phyloP scores from a whole-genome alignment of 2,888 invertebrate genomes.

The Argyra leucocephala region DNA sequence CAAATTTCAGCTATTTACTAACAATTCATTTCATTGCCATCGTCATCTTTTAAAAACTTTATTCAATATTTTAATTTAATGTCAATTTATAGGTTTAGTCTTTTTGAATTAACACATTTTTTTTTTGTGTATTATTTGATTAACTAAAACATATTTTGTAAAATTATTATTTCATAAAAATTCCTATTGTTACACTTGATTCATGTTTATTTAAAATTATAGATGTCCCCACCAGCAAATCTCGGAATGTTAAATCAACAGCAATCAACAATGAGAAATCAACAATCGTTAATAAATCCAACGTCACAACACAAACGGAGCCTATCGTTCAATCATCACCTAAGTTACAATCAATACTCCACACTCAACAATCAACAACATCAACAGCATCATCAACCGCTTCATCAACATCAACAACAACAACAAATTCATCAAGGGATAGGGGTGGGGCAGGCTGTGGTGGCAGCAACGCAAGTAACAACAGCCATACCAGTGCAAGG shows the following conservation, averaged over 20 bases:
- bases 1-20: background rate
- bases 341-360: slow-evolving; percentile 56
- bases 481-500: slow-evolving; percentile 22
- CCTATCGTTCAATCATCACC: slow-evolving; percentile 61
- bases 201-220: slow-evolving; percentile 27
- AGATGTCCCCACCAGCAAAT: slow-evolving; percentile 55
- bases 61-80: background rate
- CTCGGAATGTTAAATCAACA: slow-evolving; percentile 38
- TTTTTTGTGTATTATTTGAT: background rate
- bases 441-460: slow-evolving; percentile 24
- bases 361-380: slow-evolving; percentile 32
- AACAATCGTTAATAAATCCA: slow-evolving; percentile 44
- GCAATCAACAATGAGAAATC: slow-evolving; percentile 42
- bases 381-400: slow-evolving; percentile 43
- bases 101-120: slow-evolving; percentile 14
- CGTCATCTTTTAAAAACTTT: background rate
- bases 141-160: background rate
- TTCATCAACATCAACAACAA: slow-evolving; percentile 48
- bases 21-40: background rate
- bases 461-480: background rate
- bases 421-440: slow-evolving; percentile 50
- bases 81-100: background rate
- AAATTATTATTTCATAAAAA: background rate
- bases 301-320: slow-evolving; percentile 58
- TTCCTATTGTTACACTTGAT: background rate